Evolutionary conservation across 2,797 vertebrate genomes (phyloP).

Genomic region (Sebastes steindachneri): DNA sequence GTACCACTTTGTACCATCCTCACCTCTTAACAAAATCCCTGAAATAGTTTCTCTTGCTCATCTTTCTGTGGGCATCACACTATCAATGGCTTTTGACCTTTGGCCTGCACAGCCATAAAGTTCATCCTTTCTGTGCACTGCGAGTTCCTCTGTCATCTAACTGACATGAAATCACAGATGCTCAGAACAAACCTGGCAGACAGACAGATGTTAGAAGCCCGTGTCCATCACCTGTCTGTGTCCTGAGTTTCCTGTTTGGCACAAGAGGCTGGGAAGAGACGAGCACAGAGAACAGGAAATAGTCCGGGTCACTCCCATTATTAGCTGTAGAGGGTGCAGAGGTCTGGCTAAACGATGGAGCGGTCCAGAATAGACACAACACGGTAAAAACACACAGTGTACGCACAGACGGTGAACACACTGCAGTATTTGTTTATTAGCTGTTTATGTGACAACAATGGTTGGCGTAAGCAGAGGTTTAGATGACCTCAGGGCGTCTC

Average conservation of each 20-base stretch:
- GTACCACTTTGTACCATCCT: neutral
- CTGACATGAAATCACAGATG: neutral
- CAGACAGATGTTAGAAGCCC: neutral
- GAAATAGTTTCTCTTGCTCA: no score
- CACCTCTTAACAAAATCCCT: neutral
- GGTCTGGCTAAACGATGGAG: constrained; percentile 5
- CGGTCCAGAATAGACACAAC: constrained; percentile 29
- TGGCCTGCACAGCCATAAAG: neutral
- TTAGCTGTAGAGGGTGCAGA: constrained; percentile 11
- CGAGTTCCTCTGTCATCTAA: neutral
- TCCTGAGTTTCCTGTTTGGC: constrained; percentile 31
- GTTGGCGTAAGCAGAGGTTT: constrained; percentile 58
- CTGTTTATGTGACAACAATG: constrained; percentile 78
- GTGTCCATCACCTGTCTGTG: neutral
- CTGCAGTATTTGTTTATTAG: constrained; percentile 53
- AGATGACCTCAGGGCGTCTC: constrained; percentile 32
- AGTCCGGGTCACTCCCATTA: constrained; percentile 19
- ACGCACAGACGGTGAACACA: neutral
- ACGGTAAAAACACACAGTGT: constrained; percentile 10
- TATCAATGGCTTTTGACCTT: neutral
- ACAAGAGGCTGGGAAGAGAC: constrained; percentile 23
- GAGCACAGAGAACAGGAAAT: constrained; percentile 40
- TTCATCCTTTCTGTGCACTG: neutral
- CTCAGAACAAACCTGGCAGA: neutral
- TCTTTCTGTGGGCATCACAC: neutral